Conservation (phyloP, 2,113 vertebrate species). For the Oxyura jamaicensis region DNA sequence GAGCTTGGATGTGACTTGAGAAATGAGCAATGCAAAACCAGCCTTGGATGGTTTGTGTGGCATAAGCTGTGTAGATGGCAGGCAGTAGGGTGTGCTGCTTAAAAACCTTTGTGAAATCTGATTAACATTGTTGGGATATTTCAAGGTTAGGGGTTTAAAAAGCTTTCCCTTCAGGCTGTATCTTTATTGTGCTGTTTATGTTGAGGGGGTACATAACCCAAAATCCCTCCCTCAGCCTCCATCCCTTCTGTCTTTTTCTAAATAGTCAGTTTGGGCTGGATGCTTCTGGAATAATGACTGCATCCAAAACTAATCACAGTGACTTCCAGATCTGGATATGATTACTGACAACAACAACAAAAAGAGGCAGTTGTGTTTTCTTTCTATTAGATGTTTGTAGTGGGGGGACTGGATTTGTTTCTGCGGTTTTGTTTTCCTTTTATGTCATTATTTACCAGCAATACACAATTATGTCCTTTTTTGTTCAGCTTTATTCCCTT, state of each 20-base stretch:
- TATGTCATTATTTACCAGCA: constrained; percentile 36
- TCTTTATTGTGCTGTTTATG: neutral
- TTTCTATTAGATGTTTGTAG: neutral
- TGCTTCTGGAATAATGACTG: neutral
- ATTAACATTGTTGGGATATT: neutral
- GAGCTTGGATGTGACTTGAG: neutral
- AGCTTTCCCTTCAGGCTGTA: neutral
- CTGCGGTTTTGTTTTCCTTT: constrained; percentile 13
- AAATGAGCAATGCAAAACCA: neutral
- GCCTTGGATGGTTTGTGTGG: neutral
- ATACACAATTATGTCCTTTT: constrained; percentile 43
- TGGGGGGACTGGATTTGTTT: neutral
- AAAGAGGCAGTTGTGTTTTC: neutral
- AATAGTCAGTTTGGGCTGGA: neutral
- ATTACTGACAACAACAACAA: neutral
- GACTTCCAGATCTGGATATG: neutral
- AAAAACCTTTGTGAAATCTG: neutral
- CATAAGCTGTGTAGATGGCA: neutral
- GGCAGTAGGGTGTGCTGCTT: neutral
- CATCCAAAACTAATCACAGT: neutral
- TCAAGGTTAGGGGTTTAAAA: neutral
- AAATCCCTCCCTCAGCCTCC: neutral
- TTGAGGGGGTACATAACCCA: neutral
- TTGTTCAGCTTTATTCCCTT: constrained; percentile 67
- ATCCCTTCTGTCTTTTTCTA: neutral